Conservation (phyloP, 37 sponge, comb jelly and placozoan species). For the Amphimedon queenslandica region DNA sequence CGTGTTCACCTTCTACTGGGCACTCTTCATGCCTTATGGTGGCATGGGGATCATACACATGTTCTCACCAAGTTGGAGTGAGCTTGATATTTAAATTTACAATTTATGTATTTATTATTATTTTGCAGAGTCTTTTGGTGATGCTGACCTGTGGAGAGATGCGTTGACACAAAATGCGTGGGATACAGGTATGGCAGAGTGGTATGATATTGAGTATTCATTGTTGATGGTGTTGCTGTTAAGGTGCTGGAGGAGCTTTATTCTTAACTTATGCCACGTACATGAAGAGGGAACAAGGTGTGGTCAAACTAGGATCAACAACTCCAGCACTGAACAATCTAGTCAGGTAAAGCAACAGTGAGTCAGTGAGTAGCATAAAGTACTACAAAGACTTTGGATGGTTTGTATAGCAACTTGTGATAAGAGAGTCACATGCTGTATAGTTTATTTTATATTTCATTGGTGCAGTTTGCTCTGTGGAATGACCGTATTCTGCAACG, state of each 20-base stretch:
- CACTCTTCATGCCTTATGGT: constrained; percentile 69
- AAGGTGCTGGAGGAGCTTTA: constrained; percentile 70
- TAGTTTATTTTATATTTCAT: not conserved
- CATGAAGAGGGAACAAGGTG: constrained; percentile 74
- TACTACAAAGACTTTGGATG: not conserved
- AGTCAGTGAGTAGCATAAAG: not conserved
- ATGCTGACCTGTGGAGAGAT: constrained; percentile 67
- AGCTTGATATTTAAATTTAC: constrained; percentile 4
- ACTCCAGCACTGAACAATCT: constrained; percentile 76
- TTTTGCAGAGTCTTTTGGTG: not conserved
- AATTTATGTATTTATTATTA: not conserved
- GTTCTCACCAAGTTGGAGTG: constrained; percentile 84
- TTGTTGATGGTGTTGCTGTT: not conserved
- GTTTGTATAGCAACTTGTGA: not conserved
- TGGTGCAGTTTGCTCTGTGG: constrained; percentile 71
- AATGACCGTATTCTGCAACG: constrained; percentile 62
- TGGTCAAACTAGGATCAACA: constrained; percentile 60
- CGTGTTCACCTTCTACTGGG: constrained; percentile 67
- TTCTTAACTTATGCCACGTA: constrained; percentile 78
- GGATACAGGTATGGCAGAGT: constrained; percentile 64
- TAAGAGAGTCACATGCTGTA: not conserved
- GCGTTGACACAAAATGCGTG: constrained; percentile 89
- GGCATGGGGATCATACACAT: constrained; percentile 64
- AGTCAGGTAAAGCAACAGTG: constrained; percentile 43
- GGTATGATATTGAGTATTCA: not conserved